phyloP scores from a whole-genome alignment of 2,888 invertebrate species.

The Drosophila niveifrons region DNA sequence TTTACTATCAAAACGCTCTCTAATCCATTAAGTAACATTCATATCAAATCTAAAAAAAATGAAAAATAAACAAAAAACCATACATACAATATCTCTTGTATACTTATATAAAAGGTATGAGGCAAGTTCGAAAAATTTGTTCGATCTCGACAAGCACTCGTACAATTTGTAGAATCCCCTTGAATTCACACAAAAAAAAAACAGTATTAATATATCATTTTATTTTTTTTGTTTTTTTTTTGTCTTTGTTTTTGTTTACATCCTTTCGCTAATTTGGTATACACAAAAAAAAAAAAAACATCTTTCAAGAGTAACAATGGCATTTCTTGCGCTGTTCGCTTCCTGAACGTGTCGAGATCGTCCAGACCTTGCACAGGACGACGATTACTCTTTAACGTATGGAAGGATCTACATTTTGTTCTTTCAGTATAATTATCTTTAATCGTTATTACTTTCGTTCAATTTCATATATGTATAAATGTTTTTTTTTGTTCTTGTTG shows the following conservation, averaged over 20 bases:
- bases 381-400: constrained; percentile 42
- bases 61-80: constrained; percentile 58
- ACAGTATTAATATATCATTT: constrained; percentile 47
- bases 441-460: background rate
- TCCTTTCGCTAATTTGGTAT: constrained; percentile 46
- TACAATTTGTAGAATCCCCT: constrained; percentile 40
- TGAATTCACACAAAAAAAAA: constrained; percentile 49
- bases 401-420: constrained; percentile 54
- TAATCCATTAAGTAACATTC: constrained; percentile 74
- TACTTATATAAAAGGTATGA: constrained; percentile 60
- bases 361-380: constrained; percentile 35
- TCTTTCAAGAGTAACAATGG: constrained; percentile 55
- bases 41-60: constrained; percentile 63
- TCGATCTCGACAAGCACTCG: constrained; percentile 24
- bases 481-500: constrained; percentile 7
- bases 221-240: constrained; percentile 23
- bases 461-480: constrained; percentile 2
- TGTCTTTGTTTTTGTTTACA: constrained; percentile 6
- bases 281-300: constrained; percentile 45
- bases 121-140: constrained; percentile 30
- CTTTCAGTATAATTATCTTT: constrained; percentile 16
- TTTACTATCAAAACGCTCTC: constrained; percentile 58
- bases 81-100: constrained; percentile 45
- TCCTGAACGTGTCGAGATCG: constrained; percentile 19
- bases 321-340: constrained; percentile 41